Evolutionary conservation across 2,113 vertebrate species (phyloP).

Genomic region (Semnornis frantzii): DNA sequence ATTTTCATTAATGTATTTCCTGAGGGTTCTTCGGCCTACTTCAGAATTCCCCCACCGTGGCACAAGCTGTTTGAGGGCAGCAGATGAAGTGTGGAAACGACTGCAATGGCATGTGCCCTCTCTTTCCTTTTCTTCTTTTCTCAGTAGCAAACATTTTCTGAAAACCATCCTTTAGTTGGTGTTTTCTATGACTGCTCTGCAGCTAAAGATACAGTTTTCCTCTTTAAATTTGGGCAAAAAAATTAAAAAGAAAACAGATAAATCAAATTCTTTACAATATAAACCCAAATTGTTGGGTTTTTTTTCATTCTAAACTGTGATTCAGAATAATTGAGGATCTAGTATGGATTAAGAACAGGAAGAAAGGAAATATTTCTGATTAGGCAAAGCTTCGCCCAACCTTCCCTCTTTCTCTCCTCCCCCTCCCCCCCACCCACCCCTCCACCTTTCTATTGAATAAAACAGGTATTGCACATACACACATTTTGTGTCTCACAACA

Average conservation of each 20-base stretch:
- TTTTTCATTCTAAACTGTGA: too few species aligned
- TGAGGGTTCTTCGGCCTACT: background rate
- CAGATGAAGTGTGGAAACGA: background rate
- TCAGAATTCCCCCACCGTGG: background rate
- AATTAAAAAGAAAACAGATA: background rate
- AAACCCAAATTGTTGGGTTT: background rate
- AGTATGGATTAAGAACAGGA: too few species aligned
- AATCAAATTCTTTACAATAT: background rate
- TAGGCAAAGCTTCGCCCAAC: too few species aligned
- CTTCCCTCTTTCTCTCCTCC: too few species aligned
- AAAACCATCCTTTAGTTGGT: background rate
- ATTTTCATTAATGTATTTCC: background rate
- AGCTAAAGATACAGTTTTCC: background rate
- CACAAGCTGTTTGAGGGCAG: background rate
- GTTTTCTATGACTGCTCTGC: background rate
- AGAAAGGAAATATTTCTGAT: too few species aligned
- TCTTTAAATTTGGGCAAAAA: background rate
- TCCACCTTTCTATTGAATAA: background rate
- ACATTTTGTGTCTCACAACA: background rate
- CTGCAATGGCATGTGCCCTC: background rate
- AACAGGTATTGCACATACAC: background rate
- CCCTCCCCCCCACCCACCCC: background rate
- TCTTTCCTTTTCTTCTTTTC: background rate
- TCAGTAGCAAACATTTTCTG: background rate
- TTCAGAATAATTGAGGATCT: too few species aligned